A percentile compares a stretch with the other conserved stretches of the same genome.
Conservation (phyloP, 2,888 invertebrate species). For the Apantesis nais region DNA sequence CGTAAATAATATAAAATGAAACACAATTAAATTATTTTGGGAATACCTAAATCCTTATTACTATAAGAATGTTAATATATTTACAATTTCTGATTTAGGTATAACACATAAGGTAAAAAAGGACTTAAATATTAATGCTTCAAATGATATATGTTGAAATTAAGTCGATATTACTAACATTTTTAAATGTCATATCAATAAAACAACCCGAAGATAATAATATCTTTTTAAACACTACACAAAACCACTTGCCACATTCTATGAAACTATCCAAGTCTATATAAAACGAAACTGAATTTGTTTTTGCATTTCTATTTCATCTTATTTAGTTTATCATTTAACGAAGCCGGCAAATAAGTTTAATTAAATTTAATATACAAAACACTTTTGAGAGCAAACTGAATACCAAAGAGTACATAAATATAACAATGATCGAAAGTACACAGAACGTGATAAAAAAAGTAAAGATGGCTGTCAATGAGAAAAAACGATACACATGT, state of each 20-base stretch:
- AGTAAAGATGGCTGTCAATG: too few species aligned
- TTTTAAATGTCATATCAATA: neutral
- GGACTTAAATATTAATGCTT: too few species aligned
- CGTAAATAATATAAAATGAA: too few species aligned
- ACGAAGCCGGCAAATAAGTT: neutral
- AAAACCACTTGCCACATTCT: neutral
- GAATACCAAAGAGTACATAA: too few species aligned
- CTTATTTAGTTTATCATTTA: neutral
- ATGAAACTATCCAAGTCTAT: neutral
- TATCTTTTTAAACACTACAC: neutral
- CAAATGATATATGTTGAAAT: neutral
- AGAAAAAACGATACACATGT: neutral
- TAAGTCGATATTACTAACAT: neutral
- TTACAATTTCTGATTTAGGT: too few species aligned
- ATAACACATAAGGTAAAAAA: too few species aligned
- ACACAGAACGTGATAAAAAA: neutral
- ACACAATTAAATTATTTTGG: too few species aligned
- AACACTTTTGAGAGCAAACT: neutral
- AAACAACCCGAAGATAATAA: neutral
- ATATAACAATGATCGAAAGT: neutral
- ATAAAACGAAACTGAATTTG: conserved; percentile 16
- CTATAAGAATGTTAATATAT: too few species aligned
- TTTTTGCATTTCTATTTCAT: neutral
- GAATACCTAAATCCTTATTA: too few species aligned
- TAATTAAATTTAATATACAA: neutral